These are phyloP conservation scores for Lethrus apterus DNA, from an alignment of 1,140 invertebrate genomes.

Conservation along the genomic window DNA sequence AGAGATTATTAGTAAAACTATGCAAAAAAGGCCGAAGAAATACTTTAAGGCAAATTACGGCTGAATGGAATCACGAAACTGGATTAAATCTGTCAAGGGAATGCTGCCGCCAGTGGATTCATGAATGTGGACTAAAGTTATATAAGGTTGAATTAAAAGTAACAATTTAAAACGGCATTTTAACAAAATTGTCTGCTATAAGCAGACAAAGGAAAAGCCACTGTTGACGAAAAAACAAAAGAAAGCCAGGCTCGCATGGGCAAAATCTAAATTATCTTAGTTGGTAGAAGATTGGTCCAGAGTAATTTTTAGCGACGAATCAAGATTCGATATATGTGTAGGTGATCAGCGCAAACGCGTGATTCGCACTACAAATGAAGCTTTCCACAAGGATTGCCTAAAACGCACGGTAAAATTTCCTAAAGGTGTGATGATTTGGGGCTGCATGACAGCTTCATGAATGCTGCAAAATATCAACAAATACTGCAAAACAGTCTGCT, in stretches of 20 bases:
- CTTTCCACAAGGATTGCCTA: conserved; percentile 19
- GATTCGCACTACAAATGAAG: conserved; percentile 15
- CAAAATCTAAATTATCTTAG: conserved; percentile 16
- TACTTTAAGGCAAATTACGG: too few relatives aligned
- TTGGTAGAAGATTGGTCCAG: conserved; percentile 18
- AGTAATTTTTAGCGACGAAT: conserved; percentile 30
- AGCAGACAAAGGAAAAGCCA: conserved; percentile 19
- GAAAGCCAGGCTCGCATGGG: conserved; percentile 11
- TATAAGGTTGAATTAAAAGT: too few relatives aligned
- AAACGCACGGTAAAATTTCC: conserved; percentile 22
- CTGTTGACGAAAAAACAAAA: conserved; percentile 19
- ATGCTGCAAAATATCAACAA: conserved; percentile 25
- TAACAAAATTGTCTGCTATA: not conserved
- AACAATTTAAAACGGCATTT: conserved; percentile 13
- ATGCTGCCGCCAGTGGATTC: too few relatives aligned
- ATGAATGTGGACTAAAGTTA: conserved; percentile 16
- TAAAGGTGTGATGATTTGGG: conserved; percentile 17
- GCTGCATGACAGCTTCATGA: conserved; percentile 21
- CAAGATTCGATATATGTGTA: conserved; percentile 28
- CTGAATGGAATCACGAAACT: conserved; percentile 12
- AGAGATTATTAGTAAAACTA: conserved; percentile 11
- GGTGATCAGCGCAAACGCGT: conserved; percentile 18
- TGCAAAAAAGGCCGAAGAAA: conserved; percentile 13
- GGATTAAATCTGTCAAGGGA: too few relatives aligned
- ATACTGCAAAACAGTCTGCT: conserved; percentile 19